Evolutionary conservation across 2,888 invertebrate species (phyloP).

Genomic region (Drepana falcataria): DNA sequence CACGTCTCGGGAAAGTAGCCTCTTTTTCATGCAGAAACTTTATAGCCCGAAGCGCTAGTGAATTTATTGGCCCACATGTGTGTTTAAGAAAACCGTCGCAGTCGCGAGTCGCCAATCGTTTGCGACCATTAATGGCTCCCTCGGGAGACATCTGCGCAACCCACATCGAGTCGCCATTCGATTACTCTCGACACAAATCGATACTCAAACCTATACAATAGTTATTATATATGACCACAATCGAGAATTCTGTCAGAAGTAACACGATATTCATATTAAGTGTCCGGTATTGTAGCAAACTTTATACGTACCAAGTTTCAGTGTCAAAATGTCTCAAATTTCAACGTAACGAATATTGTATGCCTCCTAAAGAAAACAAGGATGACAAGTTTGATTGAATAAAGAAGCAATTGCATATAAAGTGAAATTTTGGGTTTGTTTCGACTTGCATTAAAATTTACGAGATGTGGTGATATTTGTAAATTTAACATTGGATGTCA

Average conservation of each 20-base stretch:
- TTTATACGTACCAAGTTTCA: too few species aligned
- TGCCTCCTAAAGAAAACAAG: too few species aligned
- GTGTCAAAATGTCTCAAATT: too few species aligned
- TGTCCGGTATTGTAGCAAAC: background rate
- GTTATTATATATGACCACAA: background rate
- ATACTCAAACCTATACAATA: background rate
- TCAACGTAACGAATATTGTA: too few species aligned
- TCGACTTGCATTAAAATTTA: too few species aligned
- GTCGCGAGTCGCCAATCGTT: conserved; percentile 4
- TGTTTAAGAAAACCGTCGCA: background rate
- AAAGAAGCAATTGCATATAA: too few species aligned
- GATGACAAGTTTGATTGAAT: too few species aligned
- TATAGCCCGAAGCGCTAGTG: background rate
- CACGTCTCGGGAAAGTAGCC: background rate
- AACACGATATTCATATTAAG: background rate
- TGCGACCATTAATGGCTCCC: conserved; percentile 14
- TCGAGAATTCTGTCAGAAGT: background rate
- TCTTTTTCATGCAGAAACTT: background rate
- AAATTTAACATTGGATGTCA: too few species aligned
- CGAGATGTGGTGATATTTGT: too few species aligned
- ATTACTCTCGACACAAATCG: conserved; percentile 1
- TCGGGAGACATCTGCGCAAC: conserved; percentile 10
- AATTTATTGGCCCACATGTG: background rate
- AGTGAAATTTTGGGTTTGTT: too few species aligned
- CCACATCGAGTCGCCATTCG: conserved; percentile 6